Conservation (phyloP, 2,797 vertebrate genomes). For the Xenops minutus region DNA sequence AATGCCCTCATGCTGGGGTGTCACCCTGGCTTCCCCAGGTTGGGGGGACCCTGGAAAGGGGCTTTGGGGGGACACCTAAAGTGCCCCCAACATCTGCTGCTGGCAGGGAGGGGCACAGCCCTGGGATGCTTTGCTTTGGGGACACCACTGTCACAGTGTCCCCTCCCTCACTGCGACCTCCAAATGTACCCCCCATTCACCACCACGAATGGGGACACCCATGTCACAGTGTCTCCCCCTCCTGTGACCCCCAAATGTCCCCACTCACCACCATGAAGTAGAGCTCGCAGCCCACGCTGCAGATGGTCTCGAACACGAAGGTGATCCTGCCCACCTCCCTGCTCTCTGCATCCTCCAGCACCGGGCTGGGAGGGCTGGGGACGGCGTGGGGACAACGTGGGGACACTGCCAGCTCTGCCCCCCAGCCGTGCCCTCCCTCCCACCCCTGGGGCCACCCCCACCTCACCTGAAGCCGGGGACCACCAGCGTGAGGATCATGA, state of each 20-base stretch:
- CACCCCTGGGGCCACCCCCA: background rate
- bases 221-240: too few relatives aligned
- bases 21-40: too few relatives aligned
- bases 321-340: constrained; percentile 86
- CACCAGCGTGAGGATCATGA: constrained; percentile 85
- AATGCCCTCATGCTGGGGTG: too few relatives aligned
- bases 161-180: too few relatives aligned
- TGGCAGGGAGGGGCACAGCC: background rate
- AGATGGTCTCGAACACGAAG: constrained; percentile 91
- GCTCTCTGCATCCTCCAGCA: constrained; percentile 75
- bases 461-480: constrained; percentile 91
- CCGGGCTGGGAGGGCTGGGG: constrained; percentile 79
- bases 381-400: background rate
- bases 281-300: constrained; percentile 85
- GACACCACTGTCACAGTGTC: too few relatives aligned
- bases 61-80: too few relatives aligned
- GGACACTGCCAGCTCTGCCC: background rate
- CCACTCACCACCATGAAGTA: constrained; percentile 88
- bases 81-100: background rate
- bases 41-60: too few relatives aligned
- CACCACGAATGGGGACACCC: background rate
- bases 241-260: too few relatives aligned
- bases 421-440: accelerated
- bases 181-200: too few relatives aligned
- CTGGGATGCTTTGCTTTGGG: too few relatives aligned